phyloP scores from a whole-genome alignment of 2,888 invertebrate species.

The Agriotes lineatus region DNA sequence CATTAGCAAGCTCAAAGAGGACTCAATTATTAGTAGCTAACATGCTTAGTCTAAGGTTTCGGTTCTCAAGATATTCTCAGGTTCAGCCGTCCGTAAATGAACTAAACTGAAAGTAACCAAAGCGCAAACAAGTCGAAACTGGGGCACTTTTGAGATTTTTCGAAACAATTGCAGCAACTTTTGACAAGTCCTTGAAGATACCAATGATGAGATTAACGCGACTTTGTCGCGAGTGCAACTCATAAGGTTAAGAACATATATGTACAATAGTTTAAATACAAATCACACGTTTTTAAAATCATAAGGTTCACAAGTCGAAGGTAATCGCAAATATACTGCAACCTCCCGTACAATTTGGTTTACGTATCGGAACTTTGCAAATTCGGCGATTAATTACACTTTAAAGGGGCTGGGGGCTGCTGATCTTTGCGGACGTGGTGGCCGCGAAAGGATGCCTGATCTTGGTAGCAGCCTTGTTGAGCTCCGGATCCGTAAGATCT shows the following conservation, averaged over 20 bases:
- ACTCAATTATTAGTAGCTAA: neutral
- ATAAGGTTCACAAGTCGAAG: conserved; percentile 2
- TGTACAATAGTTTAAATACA: neutral
- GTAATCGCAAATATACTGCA: conserved; percentile 6
- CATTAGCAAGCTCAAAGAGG: conserved; percentile 4
- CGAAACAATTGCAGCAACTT: too few species aligned
- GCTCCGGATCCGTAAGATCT: conserved; percentile 86
- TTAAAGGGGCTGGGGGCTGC: conserved; percentile 51
- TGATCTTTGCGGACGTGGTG: conserved; percentile 88
- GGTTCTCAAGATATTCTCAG: too few species aligned
- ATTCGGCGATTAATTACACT: conserved; percentile 13
- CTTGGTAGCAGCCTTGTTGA: conserved; percentile 91
- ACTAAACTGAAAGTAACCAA: too few species aligned
- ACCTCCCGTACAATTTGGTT: neutral
- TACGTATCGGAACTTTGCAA: conserved; percentile 1
- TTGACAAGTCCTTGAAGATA: too few species aligned
- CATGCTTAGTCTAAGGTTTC: too few species aligned
- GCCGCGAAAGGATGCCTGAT: conserved; percentile 94
- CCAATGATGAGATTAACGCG: too few species aligned
- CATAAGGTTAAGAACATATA: neutral
- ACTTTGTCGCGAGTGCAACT: too few species aligned
- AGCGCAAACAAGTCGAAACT: too few species aligned
- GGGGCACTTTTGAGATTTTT: too few species aligned
- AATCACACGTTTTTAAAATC: neutral
- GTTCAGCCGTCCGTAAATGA: too few species aligned